Percentiles rank a stretch among this genome's conserved stretches.
Conservation (phyloP, 1,140 invertebrate genomes). For the Neuroterus valhalla region DNA sequence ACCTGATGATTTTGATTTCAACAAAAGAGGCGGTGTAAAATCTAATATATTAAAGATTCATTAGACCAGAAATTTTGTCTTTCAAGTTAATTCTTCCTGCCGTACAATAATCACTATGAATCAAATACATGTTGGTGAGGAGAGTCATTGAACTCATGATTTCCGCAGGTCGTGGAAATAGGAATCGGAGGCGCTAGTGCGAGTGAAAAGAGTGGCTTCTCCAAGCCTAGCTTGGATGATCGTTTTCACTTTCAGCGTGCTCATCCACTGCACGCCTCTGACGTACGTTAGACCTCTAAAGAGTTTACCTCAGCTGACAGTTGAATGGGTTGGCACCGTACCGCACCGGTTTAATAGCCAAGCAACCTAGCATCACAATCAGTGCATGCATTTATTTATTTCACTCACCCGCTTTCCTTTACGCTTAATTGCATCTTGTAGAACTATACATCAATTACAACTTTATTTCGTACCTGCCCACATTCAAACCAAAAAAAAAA, state of each 20-base stretch:
- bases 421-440: conserved; percentile 42
- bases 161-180: conserved; percentile 12
- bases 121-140: neutral
- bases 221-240: conserved; percentile 23
- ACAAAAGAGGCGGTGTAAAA: too few relatives aligned
- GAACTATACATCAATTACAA: conserved; percentile 38
- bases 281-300: neutral
- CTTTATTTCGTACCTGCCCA: neutral
- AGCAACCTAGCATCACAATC: conserved; percentile 28
- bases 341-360: conserved; percentile 11
- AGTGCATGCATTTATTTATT: conserved; percentile 42
- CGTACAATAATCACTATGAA: neutral
- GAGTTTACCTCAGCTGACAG: conserved; percentile 23
- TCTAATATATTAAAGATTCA: too few relatives aligned
- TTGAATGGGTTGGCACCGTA: conserved; percentile 18
- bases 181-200: conserved; percentile 5
- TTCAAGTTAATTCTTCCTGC: too few relatives aligned
- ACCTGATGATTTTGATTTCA: too few relatives aligned
- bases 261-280: conserved; percentile 12
- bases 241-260: conserved; percentile 27
- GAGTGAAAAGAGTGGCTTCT: conserved; percentile 15
- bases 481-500: neutral
- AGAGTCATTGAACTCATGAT: conserved; percentile 13
- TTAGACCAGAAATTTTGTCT: too few relatives aligned
- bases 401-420: conserved; percentile 43